Evolutionary conservation across 2,797 vertebrate species (phyloP).

Genomic region (Nannoperca australis): DNA sequence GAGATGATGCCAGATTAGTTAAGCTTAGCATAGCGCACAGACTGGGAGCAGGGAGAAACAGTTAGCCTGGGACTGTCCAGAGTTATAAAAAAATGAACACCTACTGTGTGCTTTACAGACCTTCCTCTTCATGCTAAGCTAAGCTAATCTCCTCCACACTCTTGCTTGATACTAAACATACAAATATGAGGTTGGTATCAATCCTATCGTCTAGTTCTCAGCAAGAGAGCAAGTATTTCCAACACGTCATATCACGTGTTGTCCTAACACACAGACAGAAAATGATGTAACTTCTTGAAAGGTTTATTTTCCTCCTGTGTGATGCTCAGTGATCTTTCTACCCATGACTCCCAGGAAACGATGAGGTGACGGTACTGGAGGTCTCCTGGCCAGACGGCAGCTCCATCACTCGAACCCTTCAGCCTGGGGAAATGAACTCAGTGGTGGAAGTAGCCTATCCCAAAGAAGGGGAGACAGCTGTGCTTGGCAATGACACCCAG

Average conservation of each 20-base stretch:
- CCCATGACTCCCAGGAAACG: constrained; percentile 81
- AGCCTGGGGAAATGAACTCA: constrained; percentile 87
- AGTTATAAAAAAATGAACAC: too few species aligned
- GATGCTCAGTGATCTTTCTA: neutral
- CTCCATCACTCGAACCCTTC: constrained; percentile 77
- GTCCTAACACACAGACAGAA: neutral
- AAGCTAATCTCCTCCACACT: neutral
- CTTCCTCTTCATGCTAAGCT: neutral
- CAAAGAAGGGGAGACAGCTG: constrained; percentile 51
- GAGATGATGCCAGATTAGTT: neutral
- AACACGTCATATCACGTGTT: neutral
- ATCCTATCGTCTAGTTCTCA: neutral
- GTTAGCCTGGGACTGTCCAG: too few species aligned
- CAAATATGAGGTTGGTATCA: neutral
- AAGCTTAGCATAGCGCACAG: neutral
- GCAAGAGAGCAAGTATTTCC: neutral
- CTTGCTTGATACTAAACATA: neutral
- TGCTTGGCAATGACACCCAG: constrained; percentile 79
- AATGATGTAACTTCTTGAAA: neutral
- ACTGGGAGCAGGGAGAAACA: neutral
- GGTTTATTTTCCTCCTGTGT: neutral
- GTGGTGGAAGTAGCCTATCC: constrained; percentile 90
- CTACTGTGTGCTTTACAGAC: too few species aligned
- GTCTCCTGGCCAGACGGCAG: constrained; percentile 91
- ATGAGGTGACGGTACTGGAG: constrained; percentile 89